A percentile compares a stretch with the other conserved stretches of the same genome.
Conservation (phyloP, 2,888 invertebrate species). For the Carterocephalus palaemon region DNA sequence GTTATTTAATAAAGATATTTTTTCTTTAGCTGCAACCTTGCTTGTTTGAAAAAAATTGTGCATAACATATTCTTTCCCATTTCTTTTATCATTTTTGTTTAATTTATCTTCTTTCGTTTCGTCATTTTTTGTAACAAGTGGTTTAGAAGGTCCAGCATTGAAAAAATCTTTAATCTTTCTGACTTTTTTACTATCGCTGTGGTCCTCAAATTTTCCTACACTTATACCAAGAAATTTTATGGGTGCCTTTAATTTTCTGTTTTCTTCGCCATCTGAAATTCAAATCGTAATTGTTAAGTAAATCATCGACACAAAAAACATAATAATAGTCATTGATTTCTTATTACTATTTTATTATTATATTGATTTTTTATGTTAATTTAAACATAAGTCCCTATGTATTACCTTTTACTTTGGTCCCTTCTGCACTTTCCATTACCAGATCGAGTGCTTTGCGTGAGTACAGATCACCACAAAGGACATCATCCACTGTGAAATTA, state of each 20-base stretch:
- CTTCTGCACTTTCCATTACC: conserved; percentile 80
- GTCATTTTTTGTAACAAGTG: conserved; percentile 21
- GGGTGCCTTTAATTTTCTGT: conserved; percentile 68
- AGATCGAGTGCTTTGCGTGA: conserved; percentile 82
- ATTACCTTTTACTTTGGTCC: conserved; percentile 55
- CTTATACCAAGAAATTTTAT: conserved; percentile 87
- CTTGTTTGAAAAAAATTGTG: conserved; percentile 47
- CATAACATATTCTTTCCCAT: conserved; percentile 55
- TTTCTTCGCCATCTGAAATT: conserved; percentile 56
- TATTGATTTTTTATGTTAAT: background rate
- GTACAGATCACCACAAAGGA: conserved; percentile 84
- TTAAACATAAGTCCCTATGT: background rate
- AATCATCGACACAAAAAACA: background rate
- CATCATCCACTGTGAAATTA: conserved; percentile 76
- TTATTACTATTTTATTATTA: background rate
- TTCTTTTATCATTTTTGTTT: conserved; percentile 31
- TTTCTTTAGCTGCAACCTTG: conserved; percentile 33
- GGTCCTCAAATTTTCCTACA: conserved; percentile 87
- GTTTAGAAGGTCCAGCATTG: conserved; percentile 57
- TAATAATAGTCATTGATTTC: background rate
- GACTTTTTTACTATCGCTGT: conserved; percentile 69
- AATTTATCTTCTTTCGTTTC: conserved; percentile 10
- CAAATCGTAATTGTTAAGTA: conserved; percentile 6
- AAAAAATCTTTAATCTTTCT: conserved; percentile 80
- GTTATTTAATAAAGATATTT: conserved; percentile 26